phyloP scores from a whole-genome alignment of 2,888 invertebrate species.

The Caenorhabditis sp. region DNA sequence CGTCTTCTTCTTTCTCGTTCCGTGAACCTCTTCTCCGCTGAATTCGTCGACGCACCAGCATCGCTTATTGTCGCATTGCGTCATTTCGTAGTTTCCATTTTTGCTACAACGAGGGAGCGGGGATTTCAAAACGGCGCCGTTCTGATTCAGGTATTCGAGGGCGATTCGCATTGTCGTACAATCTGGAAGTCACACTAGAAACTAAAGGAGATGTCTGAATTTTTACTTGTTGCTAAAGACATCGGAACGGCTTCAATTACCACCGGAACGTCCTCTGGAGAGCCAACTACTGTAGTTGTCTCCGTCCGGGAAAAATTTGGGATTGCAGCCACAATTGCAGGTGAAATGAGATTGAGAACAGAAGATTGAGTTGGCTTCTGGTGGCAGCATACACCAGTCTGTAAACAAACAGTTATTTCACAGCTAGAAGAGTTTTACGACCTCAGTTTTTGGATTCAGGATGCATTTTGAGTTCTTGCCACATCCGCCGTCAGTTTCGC shows the following conservation, averaged over 20 bases:
- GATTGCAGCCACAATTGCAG: slow-evolving; percentile 29
- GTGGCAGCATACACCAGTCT: slow-evolving; percentile 35
- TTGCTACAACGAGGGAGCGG: slow-evolving; percentile 46
- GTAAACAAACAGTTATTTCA: neutral
- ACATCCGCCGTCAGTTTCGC: slow-evolving; percentile 48
- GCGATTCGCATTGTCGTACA: slow-evolving; percentile 55
- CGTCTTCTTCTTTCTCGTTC: slow-evolving; percentile 63
- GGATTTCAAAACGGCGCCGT: slow-evolving; percentile 51
- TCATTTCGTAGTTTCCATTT: slow-evolving; percentile 49
- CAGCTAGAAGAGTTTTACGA: too few relatives aligned
- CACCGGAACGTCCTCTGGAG: neutral
- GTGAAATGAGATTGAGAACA: slow-evolving; percentile 43
- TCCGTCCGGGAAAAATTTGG: neutral
- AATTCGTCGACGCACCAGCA: slow-evolving; percentile 68
- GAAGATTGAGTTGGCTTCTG: slow-evolving; percentile 36
- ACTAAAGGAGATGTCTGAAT: too few relatives aligned
- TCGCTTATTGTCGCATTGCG: slow-evolving; percentile 54
- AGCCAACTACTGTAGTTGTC: too few relatives aligned
- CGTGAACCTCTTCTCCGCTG: slow-evolving; percentile 70
- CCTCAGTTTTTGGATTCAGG: slow-evolving; percentile 7
- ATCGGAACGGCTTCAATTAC: slow-evolving; percentile 37
- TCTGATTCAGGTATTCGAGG: slow-evolving; percentile 43
- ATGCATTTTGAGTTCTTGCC: slow-evolving; percentile 46
- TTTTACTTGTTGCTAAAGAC: slow-evolving; percentile 34
- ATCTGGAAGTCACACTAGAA: slow-evolving; percentile 23